Percentiles rank a stretch among this genome's conserved stretches.
Conservation (phyloP, 2,797 vertebrate species). For the Numenius phaeopus region DNA sequence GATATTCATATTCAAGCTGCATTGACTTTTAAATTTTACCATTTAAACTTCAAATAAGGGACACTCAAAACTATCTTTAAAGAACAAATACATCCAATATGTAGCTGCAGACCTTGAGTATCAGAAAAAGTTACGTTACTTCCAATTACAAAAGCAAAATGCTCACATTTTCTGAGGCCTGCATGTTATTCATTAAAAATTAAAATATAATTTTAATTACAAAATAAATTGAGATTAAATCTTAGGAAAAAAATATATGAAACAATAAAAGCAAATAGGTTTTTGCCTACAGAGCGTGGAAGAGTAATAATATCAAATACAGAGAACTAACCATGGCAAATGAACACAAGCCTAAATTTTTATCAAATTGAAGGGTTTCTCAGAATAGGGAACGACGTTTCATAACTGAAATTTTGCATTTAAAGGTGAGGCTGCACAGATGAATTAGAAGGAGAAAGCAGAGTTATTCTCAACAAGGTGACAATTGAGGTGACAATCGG, state of each 20-base stretch:
- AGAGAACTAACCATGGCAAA: background rate
- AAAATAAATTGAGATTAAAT: background rate
- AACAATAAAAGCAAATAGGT: background rate
- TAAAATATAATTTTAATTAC: background rate
- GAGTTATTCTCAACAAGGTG: background rate
- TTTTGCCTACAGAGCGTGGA: background rate
- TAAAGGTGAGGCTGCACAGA: background rate
- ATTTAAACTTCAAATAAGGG: background rate
- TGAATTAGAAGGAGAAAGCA: background rate
- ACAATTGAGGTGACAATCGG: background rate
- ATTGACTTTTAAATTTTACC: background rate
- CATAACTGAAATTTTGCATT: background rate
- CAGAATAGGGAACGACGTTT: background rate
- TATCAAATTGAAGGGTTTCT: background rate
- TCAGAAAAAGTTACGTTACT: background rate
- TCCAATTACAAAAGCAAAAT: background rate
- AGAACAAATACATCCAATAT: background rate
- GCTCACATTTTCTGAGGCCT: background rate
- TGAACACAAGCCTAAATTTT: background rate
- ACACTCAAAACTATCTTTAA: background rate
- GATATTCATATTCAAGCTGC: background rate
- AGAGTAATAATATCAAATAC: background rate
- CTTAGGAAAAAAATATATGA: background rate
- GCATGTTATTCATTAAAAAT: background rate
- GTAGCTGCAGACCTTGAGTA: background rate